Conservation (phyloP, 2,888 invertebrate species). For the Myopa tessellatipennis region DNA sequence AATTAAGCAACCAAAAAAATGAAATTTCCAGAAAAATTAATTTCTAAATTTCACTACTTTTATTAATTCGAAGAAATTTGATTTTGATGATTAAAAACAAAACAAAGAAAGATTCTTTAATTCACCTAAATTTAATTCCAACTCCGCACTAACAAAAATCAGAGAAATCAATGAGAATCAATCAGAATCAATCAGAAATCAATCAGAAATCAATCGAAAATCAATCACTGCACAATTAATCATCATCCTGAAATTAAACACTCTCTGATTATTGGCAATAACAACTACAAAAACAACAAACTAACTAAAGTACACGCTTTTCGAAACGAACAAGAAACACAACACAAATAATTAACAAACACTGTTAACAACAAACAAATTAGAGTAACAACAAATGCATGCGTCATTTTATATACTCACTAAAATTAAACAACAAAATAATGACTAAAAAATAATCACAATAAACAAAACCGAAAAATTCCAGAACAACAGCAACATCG, state of each 20-base stretch:
- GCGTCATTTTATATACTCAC: not conserved
- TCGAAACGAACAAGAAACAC: not conserved
- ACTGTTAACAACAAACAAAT: not conserved
- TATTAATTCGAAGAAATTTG: constrained; percentile 58
- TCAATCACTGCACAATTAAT: too few relatives aligned
- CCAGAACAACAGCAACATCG: constrained; percentile 28
- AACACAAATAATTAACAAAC: not conserved
- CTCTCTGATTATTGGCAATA: constrained; percentile 8
- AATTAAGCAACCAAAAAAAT: constrained; percentile 35
- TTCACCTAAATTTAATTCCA: not conserved
- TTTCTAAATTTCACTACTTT: constrained; percentile 30
- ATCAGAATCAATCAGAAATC: not conserved
- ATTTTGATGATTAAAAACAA: constrained; percentile 60
- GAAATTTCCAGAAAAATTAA: constrained; percentile 6
- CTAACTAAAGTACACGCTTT: not conserved
- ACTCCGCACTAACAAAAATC: constrained; percentile 34
- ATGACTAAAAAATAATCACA: not conserved
- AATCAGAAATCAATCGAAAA: too few relatives aligned
- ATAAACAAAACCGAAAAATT: constrained; percentile 11
- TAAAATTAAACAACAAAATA: not conserved
- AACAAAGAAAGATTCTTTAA: not conserved
- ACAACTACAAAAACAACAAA: not conserved
- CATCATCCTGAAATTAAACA: not conserved
- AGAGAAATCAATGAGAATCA: constrained; percentile 29
- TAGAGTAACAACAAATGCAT: constrained; percentile 3